These are phyloP conservation scores for Drosophila simulans DNA, from an alignment of 1,140 invertebrate species.

Conservation along the genomic window DNA sequence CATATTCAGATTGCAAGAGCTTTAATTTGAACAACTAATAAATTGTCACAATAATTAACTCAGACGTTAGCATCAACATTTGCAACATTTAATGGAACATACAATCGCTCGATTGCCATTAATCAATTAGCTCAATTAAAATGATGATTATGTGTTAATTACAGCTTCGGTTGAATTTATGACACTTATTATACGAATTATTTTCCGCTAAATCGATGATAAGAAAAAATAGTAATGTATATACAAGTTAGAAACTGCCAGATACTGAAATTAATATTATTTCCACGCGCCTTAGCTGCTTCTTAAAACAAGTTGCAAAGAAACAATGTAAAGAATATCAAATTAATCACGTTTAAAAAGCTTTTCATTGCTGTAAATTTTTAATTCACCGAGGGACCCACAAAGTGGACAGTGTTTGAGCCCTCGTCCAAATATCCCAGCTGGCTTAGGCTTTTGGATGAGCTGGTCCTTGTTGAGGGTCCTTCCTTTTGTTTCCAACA, in stretches of 20 bases:
- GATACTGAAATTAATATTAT: not conserved
- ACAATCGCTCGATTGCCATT: not conserved
- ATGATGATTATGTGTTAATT: not conserved
- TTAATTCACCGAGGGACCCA: constrained; percentile 25
- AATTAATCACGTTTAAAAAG: constrained; percentile 36
- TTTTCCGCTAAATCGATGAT: not conserved
- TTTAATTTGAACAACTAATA: not conserved
- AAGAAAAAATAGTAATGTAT: not conserved
- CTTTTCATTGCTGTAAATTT: constrained; percentile 26
- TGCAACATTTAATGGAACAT: not conserved
- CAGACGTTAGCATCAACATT: not conserved
- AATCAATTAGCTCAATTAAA: constrained; percentile 11
- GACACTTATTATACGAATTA: not conserved
- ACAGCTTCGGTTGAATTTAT: not conserved
- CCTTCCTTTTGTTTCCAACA: constrained; percentile 20
- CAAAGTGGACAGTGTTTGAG: constrained; percentile 32
- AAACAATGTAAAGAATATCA: constrained; percentile 3
- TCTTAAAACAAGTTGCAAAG: not conserved
- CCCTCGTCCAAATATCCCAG: constrained; percentile 27
- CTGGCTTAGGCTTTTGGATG: constrained; percentile 15
- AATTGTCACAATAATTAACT: not conserved
- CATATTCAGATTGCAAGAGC: not conserved
- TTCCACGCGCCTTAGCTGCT: not conserved
- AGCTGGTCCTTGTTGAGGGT: constrained; percentile 10
- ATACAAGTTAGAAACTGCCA: not conserved